phyloP scores from a whole-genome alignment of 2,888 invertebrate genomes.

The Trachelus iudaicus region DNA sequence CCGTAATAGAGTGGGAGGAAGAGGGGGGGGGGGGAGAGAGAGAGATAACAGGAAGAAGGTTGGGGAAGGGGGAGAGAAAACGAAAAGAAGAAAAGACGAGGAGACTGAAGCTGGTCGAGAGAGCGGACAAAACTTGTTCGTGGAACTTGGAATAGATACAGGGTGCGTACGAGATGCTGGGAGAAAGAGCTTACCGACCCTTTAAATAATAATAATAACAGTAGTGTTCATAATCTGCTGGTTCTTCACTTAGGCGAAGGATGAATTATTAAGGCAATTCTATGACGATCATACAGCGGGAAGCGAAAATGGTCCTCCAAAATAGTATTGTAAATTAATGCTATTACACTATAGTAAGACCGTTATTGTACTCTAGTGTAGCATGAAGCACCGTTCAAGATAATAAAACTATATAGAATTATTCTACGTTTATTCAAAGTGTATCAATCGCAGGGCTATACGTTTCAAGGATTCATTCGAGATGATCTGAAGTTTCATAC shows the following conservation, averaged over 20 bases:
- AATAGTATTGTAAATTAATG: too few species aligned
- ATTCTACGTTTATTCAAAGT: background rate
- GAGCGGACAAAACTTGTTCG: background rate
- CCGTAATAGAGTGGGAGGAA: slow-evolving; percentile 11
- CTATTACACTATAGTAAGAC: too few species aligned
- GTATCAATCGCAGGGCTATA: background rate
- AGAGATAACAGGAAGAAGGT: slow-evolving; percentile 7
- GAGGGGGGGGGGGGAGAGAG: too few species aligned
- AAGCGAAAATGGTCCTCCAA: too few species aligned
- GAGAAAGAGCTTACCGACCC: background rate
- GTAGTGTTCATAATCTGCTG: background rate
- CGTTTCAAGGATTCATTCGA: background rate
- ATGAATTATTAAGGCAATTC: background rate
- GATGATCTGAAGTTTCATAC: background rate
- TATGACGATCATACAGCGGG: background rate
- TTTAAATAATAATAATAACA: background rate
- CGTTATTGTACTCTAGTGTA: too few species aligned
- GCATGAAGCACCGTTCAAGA: background rate
- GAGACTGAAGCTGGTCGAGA: slow-evolving; percentile 17
- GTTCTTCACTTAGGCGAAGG: background rate
- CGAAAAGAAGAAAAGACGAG: slow-evolving; percentile 8
- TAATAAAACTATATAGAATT: background rate
- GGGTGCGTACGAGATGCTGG: background rate
- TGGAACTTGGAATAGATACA: background rate
- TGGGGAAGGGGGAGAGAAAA: slow-evolving; percentile 3